These are phyloP conservation scores for Acanthopagrus latus DNA, from an alignment of 2,797 vertebrate species.

Conservation along the genomic window DNA sequence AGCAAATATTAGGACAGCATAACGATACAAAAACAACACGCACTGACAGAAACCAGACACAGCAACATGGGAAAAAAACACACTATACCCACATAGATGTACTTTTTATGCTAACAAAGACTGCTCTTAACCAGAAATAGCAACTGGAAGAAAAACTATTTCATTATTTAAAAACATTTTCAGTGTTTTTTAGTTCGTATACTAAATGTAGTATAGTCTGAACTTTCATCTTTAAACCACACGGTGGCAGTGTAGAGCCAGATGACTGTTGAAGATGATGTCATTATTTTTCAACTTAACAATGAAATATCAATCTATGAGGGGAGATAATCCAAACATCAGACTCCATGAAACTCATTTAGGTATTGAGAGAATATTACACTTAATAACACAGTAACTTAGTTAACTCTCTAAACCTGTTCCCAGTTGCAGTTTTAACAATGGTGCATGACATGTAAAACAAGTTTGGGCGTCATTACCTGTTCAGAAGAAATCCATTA, in stretches of 20 bases:
- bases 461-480: neutral
- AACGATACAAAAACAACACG: conserved; percentile 41
- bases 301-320: neutral
- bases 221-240: conserved; percentile 29
- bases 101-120: conserved; percentile 10
- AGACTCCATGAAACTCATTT: neutral
- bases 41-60: conserved; percentile 49
- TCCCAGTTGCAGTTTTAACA: neutral
- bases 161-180: neutral
- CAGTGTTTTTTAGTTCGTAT: neutral
- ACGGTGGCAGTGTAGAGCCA: conserved; percentile 19
- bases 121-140: neutral
- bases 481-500: neutral
- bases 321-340: neutral
- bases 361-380: neutral
- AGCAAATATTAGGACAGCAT: conserved; percentile 66
- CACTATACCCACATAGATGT: neutral
- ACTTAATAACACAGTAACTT: neutral
- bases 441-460: neutral
- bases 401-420: neutral
- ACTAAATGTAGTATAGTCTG: neutral
- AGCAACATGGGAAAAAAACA: neutral
- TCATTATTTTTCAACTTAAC: neutral
- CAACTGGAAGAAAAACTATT: neutral
- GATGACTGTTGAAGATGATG: neutral